Evolutionary conservation across 2,797 vertebrate species (phyloP), one percentile per base, ranked within the genome.

Genomic region (Bradypodion ventrale): DNA sequence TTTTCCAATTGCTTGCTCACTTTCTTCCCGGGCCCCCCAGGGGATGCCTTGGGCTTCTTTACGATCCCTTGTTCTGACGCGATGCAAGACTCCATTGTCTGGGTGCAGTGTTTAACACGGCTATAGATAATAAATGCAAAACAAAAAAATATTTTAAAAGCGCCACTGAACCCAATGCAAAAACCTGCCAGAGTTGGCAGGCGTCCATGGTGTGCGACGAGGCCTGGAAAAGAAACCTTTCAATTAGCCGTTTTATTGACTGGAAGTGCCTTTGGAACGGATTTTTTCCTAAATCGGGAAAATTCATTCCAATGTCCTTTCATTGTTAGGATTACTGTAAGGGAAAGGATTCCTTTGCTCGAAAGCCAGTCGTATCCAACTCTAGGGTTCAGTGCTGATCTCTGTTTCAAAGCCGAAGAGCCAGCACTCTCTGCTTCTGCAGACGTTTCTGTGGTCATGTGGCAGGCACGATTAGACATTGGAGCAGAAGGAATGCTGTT

Each of bases 1-100:
- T 84, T 94, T 90, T 90, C 82, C 89, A 85, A 82, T 70, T 75
- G 66, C 81, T 13, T 92, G 85, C 87, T 84, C 44, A 27, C 72
- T 75, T 69, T 75, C 78, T 59, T 4, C 70, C 66, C 79, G 35
- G n/a, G 32, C 27, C 23, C 56, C 60, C 62, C 78, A 0, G 73
- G 88, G 40, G 70, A 32, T 15, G 29, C 15, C 1, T 0, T 10
- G 1, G 46, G 15, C 52, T 56, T 19, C 12, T 56, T 16, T 3
- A 16, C 21, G 16, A 52, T 15, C 12, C 52, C 81, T 1, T 8
- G 1, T 42, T 82, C 83, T 84, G 0, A 0, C 0, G 3, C n/a
- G 62, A 42, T 1, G 77, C 56, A 0, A 25, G 0, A 0, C 21
- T 80, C 78, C 25, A 78, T 0, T 63, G 0, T 63, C 0, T 13